phyloP scores from a whole-genome alignment of 2,888 invertebrate species.

The Drosophila merina region DNA sequence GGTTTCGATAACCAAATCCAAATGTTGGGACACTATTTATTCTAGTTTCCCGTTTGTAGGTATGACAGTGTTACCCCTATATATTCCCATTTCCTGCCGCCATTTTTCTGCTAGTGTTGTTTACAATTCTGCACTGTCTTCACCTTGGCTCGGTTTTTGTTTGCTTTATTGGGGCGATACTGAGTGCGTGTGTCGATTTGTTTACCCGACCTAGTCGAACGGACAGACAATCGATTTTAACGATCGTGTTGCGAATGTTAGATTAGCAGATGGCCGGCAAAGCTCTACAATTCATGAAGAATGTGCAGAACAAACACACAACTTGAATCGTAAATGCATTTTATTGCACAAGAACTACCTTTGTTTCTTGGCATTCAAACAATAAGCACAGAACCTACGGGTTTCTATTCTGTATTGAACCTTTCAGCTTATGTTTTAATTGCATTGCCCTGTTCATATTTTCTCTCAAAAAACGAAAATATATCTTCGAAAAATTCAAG shows the following conservation, averaged over 20 bases:
- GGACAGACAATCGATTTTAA: slow-evolving; percentile 19
- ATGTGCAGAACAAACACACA: slow-evolving; percentile 13
- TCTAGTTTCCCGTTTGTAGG: background rate
- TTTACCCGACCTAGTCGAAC: slow-evolving; percentile 37
- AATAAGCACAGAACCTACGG: too few species aligned
- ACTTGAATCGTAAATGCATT: slow-evolving; percentile 16
- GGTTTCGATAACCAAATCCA: too few species aligned
- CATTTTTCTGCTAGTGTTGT: slow-evolving; percentile 4
- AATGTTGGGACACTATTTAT: too few species aligned
- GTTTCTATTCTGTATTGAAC: too few species aligned
- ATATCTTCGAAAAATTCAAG: slow-evolving; percentile 18
- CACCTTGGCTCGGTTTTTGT: slow-evolving; percentile 34
- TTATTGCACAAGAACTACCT: background rate
- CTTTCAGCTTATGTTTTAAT: too few species aligned
- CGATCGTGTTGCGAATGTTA: slow-evolving; percentile 31
- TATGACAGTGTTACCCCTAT: background rate
- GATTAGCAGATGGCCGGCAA: slow-evolving; percentile 44
- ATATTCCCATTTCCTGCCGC: slow-evolving; percentile 21
- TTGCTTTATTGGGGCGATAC: slow-evolving; percentile 33
- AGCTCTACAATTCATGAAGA: slow-evolving; percentile 6
- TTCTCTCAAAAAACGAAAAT: background rate
- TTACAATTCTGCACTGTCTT: slow-evolving; percentile 19
- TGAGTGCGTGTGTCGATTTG: slow-evolving; percentile 28
- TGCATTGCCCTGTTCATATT: background rate
- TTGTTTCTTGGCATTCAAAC: too few species aligned